Evolutionary conservation across 2,113 vertebrate species (phyloP).

Genomic region (Pipa parva): DNA sequence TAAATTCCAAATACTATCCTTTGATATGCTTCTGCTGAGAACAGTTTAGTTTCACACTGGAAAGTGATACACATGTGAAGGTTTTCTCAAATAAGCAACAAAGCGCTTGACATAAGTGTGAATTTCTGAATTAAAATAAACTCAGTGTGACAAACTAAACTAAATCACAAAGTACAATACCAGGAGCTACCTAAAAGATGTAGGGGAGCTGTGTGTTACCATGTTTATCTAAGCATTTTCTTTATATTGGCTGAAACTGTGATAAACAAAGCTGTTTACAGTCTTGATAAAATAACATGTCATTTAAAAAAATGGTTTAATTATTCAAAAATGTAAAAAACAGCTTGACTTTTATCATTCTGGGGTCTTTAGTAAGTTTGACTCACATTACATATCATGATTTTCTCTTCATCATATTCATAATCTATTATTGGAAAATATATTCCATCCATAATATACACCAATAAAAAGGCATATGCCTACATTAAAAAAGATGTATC

Average conservation of each 20-base stretch:
- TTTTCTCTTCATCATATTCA: too few relatives aligned
- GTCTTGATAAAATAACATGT: too few relatives aligned
- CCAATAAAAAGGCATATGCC: too few relatives aligned
- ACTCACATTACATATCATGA: too few relatives aligned
- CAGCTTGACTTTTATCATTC: too few relatives aligned
- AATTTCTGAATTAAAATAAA: constrained; percentile 1
- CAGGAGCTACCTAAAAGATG: background rate
- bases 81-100: background rate
- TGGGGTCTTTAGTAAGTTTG: too few relatives aligned
- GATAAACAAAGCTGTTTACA: too few relatives aligned
- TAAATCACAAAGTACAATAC: background rate
- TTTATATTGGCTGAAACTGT: background rate
- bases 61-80: background rate
- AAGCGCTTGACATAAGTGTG: background rate
- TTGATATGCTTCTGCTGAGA: constrained; percentile 29
- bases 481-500: too few relatives aligned
- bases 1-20: constrained; percentile 54
- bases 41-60: background rate
- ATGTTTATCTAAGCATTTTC: background rate
- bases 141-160: background rate
- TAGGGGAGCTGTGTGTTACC: background rate
- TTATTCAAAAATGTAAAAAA: too few relatives aligned
- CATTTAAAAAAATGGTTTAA: too few relatives aligned
- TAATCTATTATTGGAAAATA: too few relatives aligned
- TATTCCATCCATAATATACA: too few relatives aligned